Percentiles rank a stretch among this genome's conserved stretches.
Evolutionary conservation across 2,113 vertebrate genomes (phyloP).

Genomic region (Lagopus leucura): DNA sequence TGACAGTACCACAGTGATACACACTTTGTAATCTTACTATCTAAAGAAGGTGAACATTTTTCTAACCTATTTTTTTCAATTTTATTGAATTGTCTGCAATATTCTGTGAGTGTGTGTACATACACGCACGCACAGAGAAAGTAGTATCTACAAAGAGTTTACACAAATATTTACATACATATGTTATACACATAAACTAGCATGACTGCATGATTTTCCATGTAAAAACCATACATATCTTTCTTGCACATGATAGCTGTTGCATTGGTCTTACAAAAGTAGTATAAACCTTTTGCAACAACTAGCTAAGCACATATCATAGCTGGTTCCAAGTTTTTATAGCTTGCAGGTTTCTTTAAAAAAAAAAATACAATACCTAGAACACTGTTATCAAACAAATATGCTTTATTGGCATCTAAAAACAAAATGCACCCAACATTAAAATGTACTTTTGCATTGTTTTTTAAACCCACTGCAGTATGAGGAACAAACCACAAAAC

Average conservation of each 20-base stretch:
- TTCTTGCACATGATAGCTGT: slow-evolving; percentile 67
- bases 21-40: slow-evolving; percentile 54
- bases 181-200: slow-evolving; percentile 70
- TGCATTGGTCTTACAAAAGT: slow-evolving; percentile 75
- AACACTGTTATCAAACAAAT: slow-evolving; percentile 96
- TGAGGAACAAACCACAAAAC: slow-evolving; percentile 96
- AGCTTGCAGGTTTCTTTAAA: slow-evolving; percentile 75
- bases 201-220: slow-evolving; percentile 65
- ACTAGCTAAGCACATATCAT: slow-evolving; percentile 69
- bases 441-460: slow-evolving; percentile 84
- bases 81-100: slow-evolving; percentile 70
- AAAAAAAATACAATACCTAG: slow-evolving; percentile 98
- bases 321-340: slow-evolving; percentile 76
- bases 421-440: slow-evolving; percentile 97
- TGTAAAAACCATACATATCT: slow-evolving; percentile 69
- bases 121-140: slow-evolving; percentile 70
- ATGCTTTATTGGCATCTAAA: slow-evolving; percentile 99
- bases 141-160: slow-evolving; percentile 72
- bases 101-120: slow-evolving; percentile 75
- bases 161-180: slow-evolving; percentile 77
- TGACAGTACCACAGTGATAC: slow-evolving; percentile 1
- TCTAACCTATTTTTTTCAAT: slow-evolving; percentile 53
- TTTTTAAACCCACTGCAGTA: slow-evolving; percentile 88
- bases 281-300: slow-evolving; percentile 73
- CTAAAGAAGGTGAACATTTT: slow-evolving; percentile 71